Base-by-base conservation (phyloP, 2,113 vertebrate genomes). In the Scopus umbretta region DNA sequence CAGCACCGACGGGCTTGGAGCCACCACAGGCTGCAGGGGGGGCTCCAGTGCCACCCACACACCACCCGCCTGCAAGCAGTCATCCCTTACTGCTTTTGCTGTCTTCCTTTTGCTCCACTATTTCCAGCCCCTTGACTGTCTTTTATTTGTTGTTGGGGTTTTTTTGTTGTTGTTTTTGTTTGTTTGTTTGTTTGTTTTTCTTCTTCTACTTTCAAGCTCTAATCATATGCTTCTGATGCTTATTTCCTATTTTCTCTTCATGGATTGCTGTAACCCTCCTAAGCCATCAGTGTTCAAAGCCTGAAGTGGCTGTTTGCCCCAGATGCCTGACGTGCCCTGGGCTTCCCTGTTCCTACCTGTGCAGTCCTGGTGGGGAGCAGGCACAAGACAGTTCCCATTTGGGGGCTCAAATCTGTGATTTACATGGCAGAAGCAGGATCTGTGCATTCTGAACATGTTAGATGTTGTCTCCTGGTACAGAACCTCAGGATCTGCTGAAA, bases 391-490 rank as follows among this genome's bases (percentile, higher is more conserved):
- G 16, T 30, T 73, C 19, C 40, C 7, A 2, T 71, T 45, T 55
- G 43, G 10, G 36, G 20, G 5, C 11, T 78, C 18, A 2, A 2
- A 14, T 15, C 14, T 1, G 1, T 73, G 38, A 53, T 14, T 80
- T 47, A 50, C 4, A 27, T 4, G 6, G 36, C 8, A 79, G 52
- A 84, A 81, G 11, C 0, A 0, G 14, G 5, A 18, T 3, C 1
- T 52, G 7, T 1, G 18, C 56, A 21, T 40, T 62, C 40, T 50
- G 45, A 16, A 42, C 7, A 13, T 0, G 1, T 56, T 61, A 45
- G 34, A 7, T 34, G 13, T 27, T 84, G 6, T 65, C 14, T 81
- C 7, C 40, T 23, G 11, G 40, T 30, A 68, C 10, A 62, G 76
- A 88, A 61, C 10, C 10, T 82, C 61, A 58, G n/a, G 11, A 82